phyloP scores from a whole-genome alignment of 1,140 invertebrate species.

The Trachymyrmex cornetzi region DNA sequence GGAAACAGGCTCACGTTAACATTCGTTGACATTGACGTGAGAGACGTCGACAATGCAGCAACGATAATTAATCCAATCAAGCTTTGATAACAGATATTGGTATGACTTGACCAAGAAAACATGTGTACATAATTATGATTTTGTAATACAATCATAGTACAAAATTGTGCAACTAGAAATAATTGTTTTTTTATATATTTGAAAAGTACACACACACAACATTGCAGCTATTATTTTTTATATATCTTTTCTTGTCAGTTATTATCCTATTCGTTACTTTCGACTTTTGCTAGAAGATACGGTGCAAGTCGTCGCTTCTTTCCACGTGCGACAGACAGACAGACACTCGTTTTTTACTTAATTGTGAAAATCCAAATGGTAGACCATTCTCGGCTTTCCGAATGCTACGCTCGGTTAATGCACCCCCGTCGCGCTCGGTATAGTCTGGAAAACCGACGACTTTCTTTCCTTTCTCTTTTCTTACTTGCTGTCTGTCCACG shows the following conservation, averaged over 20 bases:
- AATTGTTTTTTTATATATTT: background rate
- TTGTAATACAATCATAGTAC: background rate
- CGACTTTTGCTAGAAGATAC: background rate
- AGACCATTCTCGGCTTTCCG: conserved; percentile 64
- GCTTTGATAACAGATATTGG: background rate
- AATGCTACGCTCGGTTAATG: conserved; percentile 70
- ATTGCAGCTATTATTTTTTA: background rate
- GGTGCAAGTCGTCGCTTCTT: conserved; percentile 12
- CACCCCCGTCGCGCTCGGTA: conserved; percentile 17
- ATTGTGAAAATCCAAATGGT: conserved; percentile 79
- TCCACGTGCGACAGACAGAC: conserved; percentile 57
- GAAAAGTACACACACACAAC: background rate
- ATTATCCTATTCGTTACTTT: background rate
- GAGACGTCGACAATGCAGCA: conserved; percentile 1
- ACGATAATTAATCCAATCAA: conserved; percentile 21
- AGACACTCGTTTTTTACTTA: conserved; percentile 77
- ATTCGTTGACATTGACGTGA: background rate
- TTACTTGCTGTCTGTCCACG: background rate
- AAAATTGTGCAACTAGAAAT: background rate
- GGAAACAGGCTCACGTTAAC: background rate
- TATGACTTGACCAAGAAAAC: background rate
- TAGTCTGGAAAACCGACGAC: conserved; percentile 31
- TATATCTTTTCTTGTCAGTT: background rate
- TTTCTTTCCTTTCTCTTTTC: conserved; percentile 41
- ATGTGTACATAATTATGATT: background rate